Evolutionary conservation across 2,113 vertebrate species (phyloP).

Genomic region (Myotis davidii): DNA sequence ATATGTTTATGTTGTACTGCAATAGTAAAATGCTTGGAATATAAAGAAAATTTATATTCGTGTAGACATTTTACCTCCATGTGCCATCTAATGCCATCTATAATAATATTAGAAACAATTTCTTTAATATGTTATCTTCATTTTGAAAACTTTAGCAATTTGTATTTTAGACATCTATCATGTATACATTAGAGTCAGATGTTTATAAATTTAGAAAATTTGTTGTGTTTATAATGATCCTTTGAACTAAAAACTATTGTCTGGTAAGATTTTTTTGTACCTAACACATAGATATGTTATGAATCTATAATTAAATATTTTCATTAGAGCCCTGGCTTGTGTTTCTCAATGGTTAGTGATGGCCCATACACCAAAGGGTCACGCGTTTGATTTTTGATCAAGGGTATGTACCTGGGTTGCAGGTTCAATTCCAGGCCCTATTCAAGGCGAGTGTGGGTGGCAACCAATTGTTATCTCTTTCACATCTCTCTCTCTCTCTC

Average conservation of each 20-base stretch:
- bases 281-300: neutral
- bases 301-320: neutral
- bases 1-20: neutral
- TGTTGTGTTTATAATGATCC: neutral
- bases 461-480: too few species aligned
- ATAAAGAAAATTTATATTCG: neutral
- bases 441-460: fast-evolving
- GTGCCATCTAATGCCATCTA: neutral
- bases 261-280: neutral
- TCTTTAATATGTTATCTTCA: neutral
- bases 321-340: neutral
- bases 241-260: neutral
- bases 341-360: too few species aligned
- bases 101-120: neutral
- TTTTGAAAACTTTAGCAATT: neutral
- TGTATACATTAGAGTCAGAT: neutral
- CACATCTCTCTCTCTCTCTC: too few species aligned
- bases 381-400: too few species aligned
- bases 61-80: neutral
- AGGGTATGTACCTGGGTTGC: too few species aligned
- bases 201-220: neutral
- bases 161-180: neutral
- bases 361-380: too few species aligned
- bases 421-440: too few species aligned
- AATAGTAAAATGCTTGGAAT: neutral